These are phyloP conservation scores for Campylomormyrus numenius DNA, from an alignment of 2,113 vertebrate genomes.

Conservation along the genomic window DNA sequence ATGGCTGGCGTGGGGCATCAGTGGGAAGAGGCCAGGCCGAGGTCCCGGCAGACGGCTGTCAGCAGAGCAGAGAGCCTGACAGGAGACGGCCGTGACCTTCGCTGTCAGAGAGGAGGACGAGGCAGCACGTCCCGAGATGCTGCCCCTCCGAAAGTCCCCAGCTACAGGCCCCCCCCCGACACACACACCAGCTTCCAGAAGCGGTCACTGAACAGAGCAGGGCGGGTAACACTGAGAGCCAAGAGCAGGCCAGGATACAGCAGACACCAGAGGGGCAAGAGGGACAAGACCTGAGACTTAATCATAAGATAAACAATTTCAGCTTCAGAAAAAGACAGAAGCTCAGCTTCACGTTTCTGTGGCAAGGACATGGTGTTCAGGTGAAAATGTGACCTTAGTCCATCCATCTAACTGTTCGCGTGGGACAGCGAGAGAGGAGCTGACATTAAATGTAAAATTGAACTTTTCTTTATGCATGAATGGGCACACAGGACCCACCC, in stretches of 20 bases:
- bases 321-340: background rate
- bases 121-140: slow-evolving; percentile 47
- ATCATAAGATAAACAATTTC: background rate
- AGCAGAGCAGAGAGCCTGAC: slow-evolving; percentile 49
- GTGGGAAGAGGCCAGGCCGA: slow-evolving; percentile 43
- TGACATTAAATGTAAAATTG: background rate
- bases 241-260: background rate
- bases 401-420: background rate
- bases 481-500: background rate
- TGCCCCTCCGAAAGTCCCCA: slow-evolving; percentile 48
- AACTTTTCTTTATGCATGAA: background rate
- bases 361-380: background rate
- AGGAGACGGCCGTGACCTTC: slow-evolving; percentile 62
- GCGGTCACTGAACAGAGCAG: background rate
- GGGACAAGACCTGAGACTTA: background rate
- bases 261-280: background rate
- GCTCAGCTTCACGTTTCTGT: background rate
- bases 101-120: slow-evolving; percentile 57
- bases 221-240: background rate
- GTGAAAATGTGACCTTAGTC: background rate
- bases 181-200: slow-evolving; percentile 13
- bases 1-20: slow-evolving; percentile 54
- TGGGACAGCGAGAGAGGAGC: background rate
- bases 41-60: slow-evolving; percentile 62
- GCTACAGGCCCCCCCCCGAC: slow-evolving; percentile 35